phyloP scores from a whole-genome alignment of 2,797 vertebrate species.

The Enteromius paludinosus region DNA sequence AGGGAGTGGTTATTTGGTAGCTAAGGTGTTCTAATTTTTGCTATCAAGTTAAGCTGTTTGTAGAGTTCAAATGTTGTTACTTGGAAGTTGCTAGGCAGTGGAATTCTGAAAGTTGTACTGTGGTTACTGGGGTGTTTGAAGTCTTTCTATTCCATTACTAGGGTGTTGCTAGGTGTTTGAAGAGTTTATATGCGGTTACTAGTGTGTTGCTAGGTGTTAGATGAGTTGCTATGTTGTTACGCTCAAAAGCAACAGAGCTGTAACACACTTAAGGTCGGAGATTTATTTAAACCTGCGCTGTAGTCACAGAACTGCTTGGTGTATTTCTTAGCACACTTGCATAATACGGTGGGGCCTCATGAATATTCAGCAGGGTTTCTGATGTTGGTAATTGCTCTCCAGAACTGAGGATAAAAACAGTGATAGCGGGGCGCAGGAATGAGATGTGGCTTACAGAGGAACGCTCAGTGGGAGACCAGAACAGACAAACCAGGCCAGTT shows the following conservation, averaged over 20 bases:
- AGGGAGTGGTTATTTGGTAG: not conserved
- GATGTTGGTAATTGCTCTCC: slow-evolving; percentile 76
- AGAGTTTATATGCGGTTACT: not conserved
- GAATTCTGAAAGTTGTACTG: not conserved
- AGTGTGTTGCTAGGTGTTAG: not conserved
- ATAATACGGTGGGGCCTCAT: slow-evolving; percentile 64
- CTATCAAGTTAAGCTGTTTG: too few species aligned
- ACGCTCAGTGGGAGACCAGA: slow-evolving; percentile 14
- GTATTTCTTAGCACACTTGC: slow-evolving; percentile 64
- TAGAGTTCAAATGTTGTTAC: not conserved
- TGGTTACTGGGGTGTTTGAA: not conserved
- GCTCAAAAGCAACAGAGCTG: not conserved
- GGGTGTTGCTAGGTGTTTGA: not conserved
- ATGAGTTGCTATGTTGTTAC: not conserved
- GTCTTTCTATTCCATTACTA: not conserved
- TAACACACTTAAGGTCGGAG: not conserved
- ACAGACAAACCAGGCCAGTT: not conserved
- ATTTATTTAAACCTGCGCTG: slow-evolving; percentile 8
- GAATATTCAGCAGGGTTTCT: slow-evolving; percentile 77
- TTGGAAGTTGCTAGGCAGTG: not conserved
- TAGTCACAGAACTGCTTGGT: slow-evolving; percentile 59
- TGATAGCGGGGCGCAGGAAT: slow-evolving; percentile 50
- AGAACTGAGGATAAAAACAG: slow-evolving; percentile 75
- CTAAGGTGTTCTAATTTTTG: not conserved
- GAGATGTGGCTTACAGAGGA: slow-evolving; percentile 23